Evolutionary conservation across 2,888 invertebrate genomes (phyloP).

Genomic region (Physocephala rufipes): DNA sequence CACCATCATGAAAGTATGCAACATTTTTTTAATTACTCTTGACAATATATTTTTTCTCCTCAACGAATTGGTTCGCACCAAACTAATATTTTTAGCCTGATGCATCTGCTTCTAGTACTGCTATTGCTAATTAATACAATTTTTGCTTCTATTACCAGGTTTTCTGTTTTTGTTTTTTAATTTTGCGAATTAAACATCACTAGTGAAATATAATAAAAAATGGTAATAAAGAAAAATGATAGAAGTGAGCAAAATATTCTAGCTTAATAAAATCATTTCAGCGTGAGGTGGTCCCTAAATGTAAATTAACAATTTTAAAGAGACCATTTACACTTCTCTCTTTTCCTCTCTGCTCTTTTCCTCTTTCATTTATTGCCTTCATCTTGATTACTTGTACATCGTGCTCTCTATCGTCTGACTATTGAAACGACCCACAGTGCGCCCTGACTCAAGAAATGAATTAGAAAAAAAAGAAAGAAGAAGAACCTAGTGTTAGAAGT

Average conservation of each 20-base stretch:
- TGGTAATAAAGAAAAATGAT: neutral
- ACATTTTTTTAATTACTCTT: constrained; percentile 2
- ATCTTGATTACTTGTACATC: too few species aligned
- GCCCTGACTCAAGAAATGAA: too few species aligned
- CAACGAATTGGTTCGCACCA: neutral
- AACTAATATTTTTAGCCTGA: neutral
- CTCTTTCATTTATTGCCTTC: neutral
- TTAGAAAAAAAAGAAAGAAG: too few species aligned
- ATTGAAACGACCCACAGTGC: too few species aligned
- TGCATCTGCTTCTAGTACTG: neutral
- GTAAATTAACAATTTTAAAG: constrained; percentile 25
- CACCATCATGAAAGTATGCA: constrained; percentile 1
- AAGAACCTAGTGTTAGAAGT: too few species aligned
- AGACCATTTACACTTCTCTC: neutral
- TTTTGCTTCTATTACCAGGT: neutral
- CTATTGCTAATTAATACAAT: constrained; percentile 5
- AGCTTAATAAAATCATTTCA: constrained; percentile 12
- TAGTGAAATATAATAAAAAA: neutral
- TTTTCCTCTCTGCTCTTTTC: neutral
- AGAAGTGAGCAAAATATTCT: neutral
- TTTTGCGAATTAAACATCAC: neutral
- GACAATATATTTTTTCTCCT: neutral
- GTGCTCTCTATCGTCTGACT: too few species aligned
- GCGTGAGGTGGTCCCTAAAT: constrained; percentile 22
- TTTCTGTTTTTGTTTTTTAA: neutral